Evolutionary conservation across 2,797 vertebrate genomes (phyloP).

Genomic region (Eidolon dupreanum): DNA sequence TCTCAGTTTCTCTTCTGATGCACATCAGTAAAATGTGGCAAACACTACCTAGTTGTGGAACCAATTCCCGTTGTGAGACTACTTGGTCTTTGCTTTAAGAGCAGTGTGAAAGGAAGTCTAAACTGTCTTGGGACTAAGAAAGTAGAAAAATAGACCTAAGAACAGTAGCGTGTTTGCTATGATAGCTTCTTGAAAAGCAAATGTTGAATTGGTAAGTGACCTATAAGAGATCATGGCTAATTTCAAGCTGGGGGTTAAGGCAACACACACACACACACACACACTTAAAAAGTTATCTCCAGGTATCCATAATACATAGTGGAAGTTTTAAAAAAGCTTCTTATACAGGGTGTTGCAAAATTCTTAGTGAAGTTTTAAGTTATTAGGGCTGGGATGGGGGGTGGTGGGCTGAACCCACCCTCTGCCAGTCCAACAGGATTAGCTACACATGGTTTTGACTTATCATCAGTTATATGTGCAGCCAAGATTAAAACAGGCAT

Average conservation of each 20-base stretch:
- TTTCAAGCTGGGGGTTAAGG: neutral
- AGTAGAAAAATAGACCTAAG: neutral
- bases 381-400: neutral
- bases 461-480: neutral
- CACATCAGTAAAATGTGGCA: neutral
- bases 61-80: neutral
- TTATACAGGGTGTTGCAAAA: neutral
- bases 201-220: neutral
- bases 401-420: neutral
- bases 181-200: neutral
- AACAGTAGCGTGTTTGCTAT: neutral
- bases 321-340: neutral
- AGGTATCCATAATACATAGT: neutral
- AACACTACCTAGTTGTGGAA: neutral
- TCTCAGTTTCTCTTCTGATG: neutral
- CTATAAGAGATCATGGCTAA: neutral
- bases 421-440: neutral
- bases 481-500: slow-evolving; percentile 51
- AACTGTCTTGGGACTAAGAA: neutral
- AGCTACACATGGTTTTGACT: neutral
- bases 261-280: neutral
- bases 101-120: neutral
- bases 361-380: neutral
- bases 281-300: neutral
- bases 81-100: slow-evolving; percentile 14